Evolutionary conservation across 2,797 vertebrate species (phyloP), one percentile per base, ranked within the genome.

Genomic region (Otolemur crassicaudatus): DNA sequence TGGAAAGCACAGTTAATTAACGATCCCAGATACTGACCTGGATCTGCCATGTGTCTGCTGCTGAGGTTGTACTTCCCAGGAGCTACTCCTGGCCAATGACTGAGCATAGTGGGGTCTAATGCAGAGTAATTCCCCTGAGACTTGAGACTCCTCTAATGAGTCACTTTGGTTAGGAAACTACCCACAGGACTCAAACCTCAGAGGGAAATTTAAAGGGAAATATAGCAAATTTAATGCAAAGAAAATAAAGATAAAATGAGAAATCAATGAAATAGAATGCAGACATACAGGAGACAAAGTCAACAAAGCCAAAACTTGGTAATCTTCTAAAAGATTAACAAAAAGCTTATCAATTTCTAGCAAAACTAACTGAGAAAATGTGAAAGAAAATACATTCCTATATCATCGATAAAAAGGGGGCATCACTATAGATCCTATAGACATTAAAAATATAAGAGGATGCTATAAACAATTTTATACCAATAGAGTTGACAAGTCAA

Each of bases 381-480:
- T 86, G 10, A 86, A 89, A 93, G 79, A 94, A 87, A 87, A 73
- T 12, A 56, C 10, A 87, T 92, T 93, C 29, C 56, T 86, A 75
- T 76, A 87, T 61, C 49, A 96, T 25, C 29, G 92, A 53, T 84
- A 90, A 76, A 84, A 60, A 5, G 34, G 46, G 25, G 49, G 69
- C 27, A 90, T 96, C 72, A 96, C 49, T 67, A 96, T 58, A 72
- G 67, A 53, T 61, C 82, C n/a, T 82, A 79, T 77, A 94, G 85
- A 83, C 31, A 60, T 75, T 95, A 92, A 92, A 94, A 94, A 93
- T 81, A 8, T 34, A 86, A 46, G 17, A 91, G 16, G 43, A 56
- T 84, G 75, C 20, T 91, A 58, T 8, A 85, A 80, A 87, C 31
- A 94, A 60, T n/a, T 76, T 91, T 80, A 79, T 84, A 86, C 40